Percentiles rank a stretch among this genome's conserved stretches.
phyloP scores from a whole-genome alignment of 2,888 invertebrate species.

The Fragum whitleyi region DNA sequence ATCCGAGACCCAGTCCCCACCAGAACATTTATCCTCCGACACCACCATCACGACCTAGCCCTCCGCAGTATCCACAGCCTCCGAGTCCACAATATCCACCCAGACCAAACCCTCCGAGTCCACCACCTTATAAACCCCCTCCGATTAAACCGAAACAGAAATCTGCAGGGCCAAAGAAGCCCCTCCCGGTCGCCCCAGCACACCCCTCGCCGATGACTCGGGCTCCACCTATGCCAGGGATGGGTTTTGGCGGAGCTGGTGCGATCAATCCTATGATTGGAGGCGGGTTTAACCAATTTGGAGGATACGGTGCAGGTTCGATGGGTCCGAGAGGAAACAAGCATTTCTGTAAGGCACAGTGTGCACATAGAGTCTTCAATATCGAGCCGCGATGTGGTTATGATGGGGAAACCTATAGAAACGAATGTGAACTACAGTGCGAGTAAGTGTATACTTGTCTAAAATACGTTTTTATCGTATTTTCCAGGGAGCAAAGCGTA shows the following conservation, averaged over 20 bases:
- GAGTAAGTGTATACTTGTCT: conserved; percentile 29
- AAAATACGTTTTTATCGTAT: too few species aligned
- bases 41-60: background rate
- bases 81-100: background rate
- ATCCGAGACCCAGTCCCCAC: background rate
- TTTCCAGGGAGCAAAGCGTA: too few species aligned
- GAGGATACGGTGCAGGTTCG: background rate
- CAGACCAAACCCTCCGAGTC: background rate
- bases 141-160: background rate
- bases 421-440: conserved; percentile 29
- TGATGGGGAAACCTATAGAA: conserved; percentile 5
- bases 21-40: background rate
- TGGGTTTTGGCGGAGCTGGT: background rate
- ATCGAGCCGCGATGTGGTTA: background rate
- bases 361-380: background rate
- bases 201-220: background rate
- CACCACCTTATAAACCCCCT: background rate
- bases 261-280: background rate
- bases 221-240: background rate
- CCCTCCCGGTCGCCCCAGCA: background rate
- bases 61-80: background rate
- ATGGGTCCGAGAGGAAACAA: background rate
- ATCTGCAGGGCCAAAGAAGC: background rate
- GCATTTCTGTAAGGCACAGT: background rate
- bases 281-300: background rate